Base-by-base conservation (phyloP, 2,888 invertebrate genomes). In the Bombylius discolor region DNA sequence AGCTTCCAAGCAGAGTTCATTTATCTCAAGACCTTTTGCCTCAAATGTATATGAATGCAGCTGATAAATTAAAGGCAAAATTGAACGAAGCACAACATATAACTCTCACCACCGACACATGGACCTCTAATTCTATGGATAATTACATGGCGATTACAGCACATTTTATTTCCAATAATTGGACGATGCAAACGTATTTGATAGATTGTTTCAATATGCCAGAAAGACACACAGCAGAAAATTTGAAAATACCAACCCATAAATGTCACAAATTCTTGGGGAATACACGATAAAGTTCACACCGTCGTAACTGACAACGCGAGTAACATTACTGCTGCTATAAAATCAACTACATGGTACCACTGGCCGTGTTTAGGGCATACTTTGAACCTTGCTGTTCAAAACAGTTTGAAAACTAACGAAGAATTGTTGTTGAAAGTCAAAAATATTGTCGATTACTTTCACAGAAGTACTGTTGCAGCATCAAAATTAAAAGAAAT, bases 271-370 rank as follows among this genome's bases (percentile, higher is more conserved):
- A 36, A 36, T 36, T 36, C 36, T 8, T 46, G 46, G 46, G 14
- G 46, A 13, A 46, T 46, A 46, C 46, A 46, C 6, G 14, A 46
- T 46, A 46, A 46, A 46, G 14, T 46, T n/a, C 14, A 14, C 7
- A 47, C 53, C n/a, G 36, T 44, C 23, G 62, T 62, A 46, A 62
- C 60, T 49, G 62, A 64, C 55, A 63, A 63, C 53, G 62, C 64
- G 51, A 56, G 59, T 32, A 56, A 57, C 52, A 63, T 64, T 59
- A 62, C 61, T 59, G 63, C 62, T 59, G 62, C 63, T 12, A 57
- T 63, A 50, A 58, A 44, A 62, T 61, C 62, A 52, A 60, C 59
- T 48, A 62, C 63, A 42, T 56, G 62, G 53, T 61, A 46, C n/a
- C 46, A 46, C 14, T 46, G n/a, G 47, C 34, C 34, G 33, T 53